phyloP scores from a whole-genome alignment of 2,113 vertebrate genomes.

The Penelope pileata region DNA sequence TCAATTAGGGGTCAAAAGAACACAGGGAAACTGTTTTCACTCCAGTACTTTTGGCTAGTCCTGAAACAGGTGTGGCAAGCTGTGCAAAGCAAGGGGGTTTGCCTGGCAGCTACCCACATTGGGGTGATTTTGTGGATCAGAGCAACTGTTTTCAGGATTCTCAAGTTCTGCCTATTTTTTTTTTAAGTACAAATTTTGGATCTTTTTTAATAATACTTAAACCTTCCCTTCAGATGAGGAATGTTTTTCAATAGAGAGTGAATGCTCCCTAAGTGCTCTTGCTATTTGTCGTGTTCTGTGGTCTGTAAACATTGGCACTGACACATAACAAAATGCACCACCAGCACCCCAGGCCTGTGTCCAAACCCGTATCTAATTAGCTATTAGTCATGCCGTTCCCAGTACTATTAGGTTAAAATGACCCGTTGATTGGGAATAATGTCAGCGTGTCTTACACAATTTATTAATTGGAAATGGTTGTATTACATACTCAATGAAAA shows the following conservation, averaged over 20 bases:
- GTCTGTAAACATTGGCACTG: background rate
- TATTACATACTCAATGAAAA: background rate
- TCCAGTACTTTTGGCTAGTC: background rate
- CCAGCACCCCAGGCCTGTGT: background rate
- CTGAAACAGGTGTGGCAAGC: background rate
- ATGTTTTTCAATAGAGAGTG: background rate
- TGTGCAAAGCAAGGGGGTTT: background rate
- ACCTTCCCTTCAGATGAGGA: background rate
- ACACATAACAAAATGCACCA: background rate
- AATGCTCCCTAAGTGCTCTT: background rate
- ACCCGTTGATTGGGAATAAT: background rate
- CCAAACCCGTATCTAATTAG: background rate
- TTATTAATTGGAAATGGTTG: background rate
- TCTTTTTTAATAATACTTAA: background rate
- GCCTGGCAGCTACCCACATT: background rate
- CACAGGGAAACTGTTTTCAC: background rate
- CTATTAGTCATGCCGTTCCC: conserved; percentile 1
- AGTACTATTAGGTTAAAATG: background rate
- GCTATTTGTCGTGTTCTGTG: background rate
- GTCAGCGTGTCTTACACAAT: background rate
- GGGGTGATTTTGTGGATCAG: background rate
- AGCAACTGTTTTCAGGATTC: background rate
- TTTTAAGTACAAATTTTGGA: background rate
- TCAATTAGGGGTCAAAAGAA: background rate
- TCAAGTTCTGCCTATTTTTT: background rate